Conservation (phyloP, 2,797 vertebrate genomes). For the Antrozous pallidus region DNA sequence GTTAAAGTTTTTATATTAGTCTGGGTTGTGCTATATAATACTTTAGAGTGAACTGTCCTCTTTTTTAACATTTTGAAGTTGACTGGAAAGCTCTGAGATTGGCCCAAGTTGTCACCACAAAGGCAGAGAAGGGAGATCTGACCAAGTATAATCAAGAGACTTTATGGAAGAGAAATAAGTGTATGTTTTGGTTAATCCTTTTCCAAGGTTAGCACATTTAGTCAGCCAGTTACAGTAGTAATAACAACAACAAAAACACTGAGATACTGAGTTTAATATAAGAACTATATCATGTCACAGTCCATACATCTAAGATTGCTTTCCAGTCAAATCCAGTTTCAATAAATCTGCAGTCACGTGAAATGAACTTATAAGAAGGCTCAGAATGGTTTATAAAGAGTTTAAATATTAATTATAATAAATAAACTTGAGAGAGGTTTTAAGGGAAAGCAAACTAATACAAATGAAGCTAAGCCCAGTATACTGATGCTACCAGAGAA, state of each 20-base stretch:
- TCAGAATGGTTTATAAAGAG: conserved; percentile 5
- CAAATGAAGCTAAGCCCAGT: conserved; percentile 35
- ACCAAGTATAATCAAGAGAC: background rate
- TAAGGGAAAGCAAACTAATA: conserved; percentile 24
- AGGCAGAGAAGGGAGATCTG: background rate
- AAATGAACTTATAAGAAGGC: conserved; percentile 2
- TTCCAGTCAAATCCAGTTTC: conserved; percentile 29
- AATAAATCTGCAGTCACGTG: background rate
- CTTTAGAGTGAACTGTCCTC: background rate
- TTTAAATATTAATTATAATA: conserved; percentile 53
- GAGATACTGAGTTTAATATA: background rate
- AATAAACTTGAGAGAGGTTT: conserved; percentile 31
- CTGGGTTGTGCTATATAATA: background rate
- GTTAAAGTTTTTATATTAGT: background rate
- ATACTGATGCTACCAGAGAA: background rate
- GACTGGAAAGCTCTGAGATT: background rate
- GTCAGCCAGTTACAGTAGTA: background rate
- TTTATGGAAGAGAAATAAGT: conserved; percentile 35
- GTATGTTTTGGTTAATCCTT: background rate
- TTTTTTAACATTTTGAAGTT: background rate
- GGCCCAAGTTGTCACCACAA: background rate
- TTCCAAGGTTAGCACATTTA: conserved; percentile 1
- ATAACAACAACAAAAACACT: background rate
- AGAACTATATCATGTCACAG: background rate
- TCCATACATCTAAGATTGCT: background rate